Percentiles rank a stretch among this genome's conserved stretches.
phyloP scores from a whole-genome alignment of 2,888 invertebrate genomes.

The Mythimna vitellina region DNA sequence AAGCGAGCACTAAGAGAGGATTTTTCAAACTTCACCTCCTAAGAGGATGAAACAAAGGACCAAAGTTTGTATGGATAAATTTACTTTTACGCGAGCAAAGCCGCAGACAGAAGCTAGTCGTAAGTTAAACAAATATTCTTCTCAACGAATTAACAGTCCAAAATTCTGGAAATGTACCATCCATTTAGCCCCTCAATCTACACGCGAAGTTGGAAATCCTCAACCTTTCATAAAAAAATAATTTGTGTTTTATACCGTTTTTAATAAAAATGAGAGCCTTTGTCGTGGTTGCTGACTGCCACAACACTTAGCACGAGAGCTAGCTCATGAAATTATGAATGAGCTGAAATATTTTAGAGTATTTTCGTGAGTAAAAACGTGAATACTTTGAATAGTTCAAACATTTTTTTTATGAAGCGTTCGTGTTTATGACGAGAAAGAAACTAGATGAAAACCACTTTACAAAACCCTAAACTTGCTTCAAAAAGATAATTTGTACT shows the following conservation, averaged over 20 bases:
- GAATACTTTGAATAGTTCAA: neutral
- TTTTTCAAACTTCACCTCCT: no score
- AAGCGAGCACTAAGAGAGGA: no score
- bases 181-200: neutral
- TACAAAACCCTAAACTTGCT: neutral
- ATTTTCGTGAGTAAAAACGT: neutral
- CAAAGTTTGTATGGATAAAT: no score
- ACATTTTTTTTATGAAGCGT: neutral
- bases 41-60: no score
- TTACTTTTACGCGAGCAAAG: no score
- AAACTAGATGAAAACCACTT: neutral
- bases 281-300: neutral
- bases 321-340: slow-evolving; percentile 1
- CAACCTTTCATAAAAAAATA: neutral
- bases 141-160: neutral
- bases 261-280: slow-evolving; percentile 8
- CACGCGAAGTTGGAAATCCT: neutral
- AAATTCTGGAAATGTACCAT: neutral
- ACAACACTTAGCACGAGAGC: neutral
- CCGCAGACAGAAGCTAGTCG: no score
- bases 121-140: neutral
- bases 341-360: slow-evolving; percentile 9
- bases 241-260: slow-evolving; percentile 1
- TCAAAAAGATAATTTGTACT: neutral
- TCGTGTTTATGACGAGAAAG: neutral